Evolutionary conservation across 2,113 vertebrate genomes (phyloP).

Genomic region (crab-eating macaque (Macaca fascicularis)): DNA sequence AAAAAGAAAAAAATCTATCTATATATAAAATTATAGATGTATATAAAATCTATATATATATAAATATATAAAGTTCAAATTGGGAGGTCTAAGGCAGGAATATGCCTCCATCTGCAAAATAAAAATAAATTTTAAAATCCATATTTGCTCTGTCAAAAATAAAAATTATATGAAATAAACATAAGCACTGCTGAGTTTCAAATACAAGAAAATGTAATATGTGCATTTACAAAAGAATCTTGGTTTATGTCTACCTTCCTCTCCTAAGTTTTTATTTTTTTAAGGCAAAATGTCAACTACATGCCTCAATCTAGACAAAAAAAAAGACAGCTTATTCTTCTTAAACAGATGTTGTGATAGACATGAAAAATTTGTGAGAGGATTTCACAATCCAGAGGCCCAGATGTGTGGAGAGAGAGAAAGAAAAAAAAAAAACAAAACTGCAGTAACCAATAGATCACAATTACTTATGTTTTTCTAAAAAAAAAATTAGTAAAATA

Average conservation of each 20-base stretch:
- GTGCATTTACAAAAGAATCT: conserved; percentile 36
- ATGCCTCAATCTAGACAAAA: neutral
- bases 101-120: neutral
- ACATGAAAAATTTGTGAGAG: conserved; percentile 3
- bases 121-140: conserved; percentile 54
- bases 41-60: too few relatives aligned
- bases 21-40: too few relatives aligned
- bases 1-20: too few relatives aligned
- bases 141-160: conserved; percentile 48
- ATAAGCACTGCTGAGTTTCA: conserved; percentile 38
- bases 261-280: conserved; percentile 6
- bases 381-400: conserved; percentile 53
- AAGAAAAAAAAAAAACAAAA: too few relatives aligned
- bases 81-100: neutral
- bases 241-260: conserved; percentile 41
- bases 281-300: conserved; percentile 51
- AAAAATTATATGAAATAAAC: conserved; percentile 45
- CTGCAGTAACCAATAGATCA: neutral
- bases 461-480: conserved; percentile 9
- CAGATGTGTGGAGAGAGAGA: neutral
- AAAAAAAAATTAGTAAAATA: neutral
- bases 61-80: neutral
- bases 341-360: conserved; percentile 38
- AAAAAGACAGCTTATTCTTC: conserved; percentile 30
- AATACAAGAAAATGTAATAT: neutral